Conservation (phyloP, 2,797 vertebrate genomes). For the Myiotriccus ornatus region DNA sequence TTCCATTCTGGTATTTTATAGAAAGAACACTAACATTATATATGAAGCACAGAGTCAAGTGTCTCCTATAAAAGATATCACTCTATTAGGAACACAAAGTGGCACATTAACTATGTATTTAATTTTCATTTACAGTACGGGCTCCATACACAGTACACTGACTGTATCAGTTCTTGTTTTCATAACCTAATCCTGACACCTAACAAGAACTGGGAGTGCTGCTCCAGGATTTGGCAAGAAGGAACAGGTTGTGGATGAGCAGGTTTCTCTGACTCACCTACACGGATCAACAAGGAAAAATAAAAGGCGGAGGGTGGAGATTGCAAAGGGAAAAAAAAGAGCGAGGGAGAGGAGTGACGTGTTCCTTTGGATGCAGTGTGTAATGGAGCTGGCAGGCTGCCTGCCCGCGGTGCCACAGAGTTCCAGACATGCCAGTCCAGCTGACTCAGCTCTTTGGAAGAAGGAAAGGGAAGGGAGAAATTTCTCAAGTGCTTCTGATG, state of each 20-base stretch:
- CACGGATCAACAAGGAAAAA: slow-evolving; percentile 68
- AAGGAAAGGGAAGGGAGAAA: slow-evolving; percentile 22
- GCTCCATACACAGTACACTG: background rate
- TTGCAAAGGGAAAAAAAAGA: background rate
- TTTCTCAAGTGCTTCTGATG: background rate
- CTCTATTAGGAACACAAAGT: background rate
- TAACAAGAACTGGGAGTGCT: slow-evolving; percentile 58
- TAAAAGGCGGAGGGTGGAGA: slow-evolving; percentile 63
- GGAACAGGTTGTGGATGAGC: slow-evolving; percentile 66
- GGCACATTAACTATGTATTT: background rate
- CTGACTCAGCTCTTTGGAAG: slow-evolving; percentile 39
- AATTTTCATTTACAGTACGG: background rate
- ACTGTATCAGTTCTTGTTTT: slow-evolving; percentile 46
- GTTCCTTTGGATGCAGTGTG: slow-evolving; percentile 42
- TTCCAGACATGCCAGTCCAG: slow-evolving; percentile 56
- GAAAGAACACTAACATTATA: background rate
- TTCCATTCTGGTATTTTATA: background rate
- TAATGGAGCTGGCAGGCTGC: slow-evolving; percentile 56
- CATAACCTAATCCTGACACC: slow-evolving; percentile 60
- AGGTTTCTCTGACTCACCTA: slow-evolving; percentile 72
- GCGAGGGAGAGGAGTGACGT: slow-evolving; percentile 12
- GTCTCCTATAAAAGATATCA: background rate
- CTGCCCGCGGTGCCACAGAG: slow-evolving; percentile 15
- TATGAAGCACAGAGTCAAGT: background rate
- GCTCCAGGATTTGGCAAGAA: slow-evolving; percentile 69